Evolutionary conservation across 1,140 invertebrate species (phyloP).

Genomic region (Drosophila nasuta): DNA sequence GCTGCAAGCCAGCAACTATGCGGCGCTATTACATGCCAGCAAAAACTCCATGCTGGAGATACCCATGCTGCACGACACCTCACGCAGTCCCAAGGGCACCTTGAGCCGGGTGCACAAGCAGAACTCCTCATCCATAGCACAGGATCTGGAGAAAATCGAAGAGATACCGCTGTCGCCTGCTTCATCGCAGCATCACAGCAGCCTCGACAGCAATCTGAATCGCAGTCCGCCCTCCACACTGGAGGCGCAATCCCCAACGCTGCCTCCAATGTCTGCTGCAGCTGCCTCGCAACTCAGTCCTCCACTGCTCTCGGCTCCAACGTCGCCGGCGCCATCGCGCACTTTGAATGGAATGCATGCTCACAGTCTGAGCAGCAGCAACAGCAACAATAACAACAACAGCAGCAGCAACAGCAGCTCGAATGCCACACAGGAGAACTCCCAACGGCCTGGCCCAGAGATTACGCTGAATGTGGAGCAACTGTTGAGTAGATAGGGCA

Average conservation of each 20-base stretch:
- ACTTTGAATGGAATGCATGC: slow-evolving; percentile 65
- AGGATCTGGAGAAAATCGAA: slow-evolving; percentile 90
- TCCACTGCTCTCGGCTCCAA: slow-evolving; percentile 70
- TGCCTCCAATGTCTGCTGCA: slow-evolving; percentile 2
- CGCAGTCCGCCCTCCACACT: slow-evolving; percentile 79
- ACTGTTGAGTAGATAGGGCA: slow-evolving; percentile 80
- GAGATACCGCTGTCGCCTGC: slow-evolving; percentile 87
- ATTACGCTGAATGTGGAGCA: slow-evolving; percentile 77
- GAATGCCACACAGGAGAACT: slow-evolving; percentile 21
- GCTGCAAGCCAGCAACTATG: slow-evolving; percentile 67
- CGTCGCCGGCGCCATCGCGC: slow-evolving; percentile 74
- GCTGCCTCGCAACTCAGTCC: slow-evolving; percentile 45
- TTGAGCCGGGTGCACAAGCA: slow-evolving; percentile 87
- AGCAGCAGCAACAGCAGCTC: slow-evolving; percentile 19
- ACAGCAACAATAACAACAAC: slow-evolving; percentile 35
- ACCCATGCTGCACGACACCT: slow-evolving; percentile 70
- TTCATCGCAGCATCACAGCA: slow-evolving; percentile 79
- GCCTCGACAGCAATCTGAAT: slow-evolving; percentile 81
- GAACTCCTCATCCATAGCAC: slow-evolving; percentile 89
- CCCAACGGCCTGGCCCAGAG: slow-evolving; percentile 48
- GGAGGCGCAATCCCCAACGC: slow-evolving; percentile 74
- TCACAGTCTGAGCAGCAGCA: slow-evolving; percentile 35
- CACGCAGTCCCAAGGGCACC: slow-evolving; percentile 76
- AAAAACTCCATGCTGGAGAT: slow-evolving; percentile 78
- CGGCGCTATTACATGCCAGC: slow-evolving; percentile 56